phyloP scores from a whole-genome alignment of 2,888 invertebrate species.

The Pomacea canaliculata region DNA sequence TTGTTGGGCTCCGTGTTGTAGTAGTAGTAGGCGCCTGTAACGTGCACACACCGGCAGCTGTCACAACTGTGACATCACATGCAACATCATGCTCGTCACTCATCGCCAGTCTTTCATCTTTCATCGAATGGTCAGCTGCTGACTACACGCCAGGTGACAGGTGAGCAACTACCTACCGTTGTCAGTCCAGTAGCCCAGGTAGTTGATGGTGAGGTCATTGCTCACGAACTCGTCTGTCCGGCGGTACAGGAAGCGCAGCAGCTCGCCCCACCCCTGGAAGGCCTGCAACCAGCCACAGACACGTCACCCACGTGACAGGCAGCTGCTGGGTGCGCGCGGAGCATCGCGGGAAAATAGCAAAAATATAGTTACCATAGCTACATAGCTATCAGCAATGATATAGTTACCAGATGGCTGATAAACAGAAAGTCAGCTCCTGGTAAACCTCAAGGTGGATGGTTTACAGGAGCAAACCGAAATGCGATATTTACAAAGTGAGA shows the following conservation, averaged over 20 bases:
- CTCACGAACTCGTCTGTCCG: conserved; percentile 14
- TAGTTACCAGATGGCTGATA: too few relatives aligned
- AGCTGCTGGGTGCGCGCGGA: neutral
- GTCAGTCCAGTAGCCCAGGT: conserved; percentile 18
- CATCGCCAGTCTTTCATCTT: neutral
- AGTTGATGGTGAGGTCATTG: conserved; percentile 29
- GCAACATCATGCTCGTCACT: neutral
- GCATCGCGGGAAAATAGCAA: too few relatives aligned
- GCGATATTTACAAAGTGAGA: too few relatives aligned
- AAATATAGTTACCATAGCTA: too few relatives aligned
- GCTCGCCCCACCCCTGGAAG: conserved; percentile 41
- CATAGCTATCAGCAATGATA: too few relatives aligned
- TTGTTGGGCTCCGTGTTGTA: conserved; percentile 54
- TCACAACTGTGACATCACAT: neutral
- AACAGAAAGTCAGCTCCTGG: too few relatives aligned
- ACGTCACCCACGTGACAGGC: neutral
- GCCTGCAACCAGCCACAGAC: conserved; percentile 30
- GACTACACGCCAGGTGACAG: too few relatives aligned
- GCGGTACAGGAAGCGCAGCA: conserved; percentile 40
- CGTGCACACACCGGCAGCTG: neutral
- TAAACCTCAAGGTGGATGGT: too few relatives aligned
- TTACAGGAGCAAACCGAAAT: too few relatives aligned
- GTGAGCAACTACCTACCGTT: neutral
- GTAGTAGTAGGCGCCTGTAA: conserved; percentile 60
- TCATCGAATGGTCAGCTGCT: too few relatives aligned